Evolutionary conservation across 64 coral and sea anemone genomes (phyloP).

Genomic region (Pachyseris speciosa): DNA sequence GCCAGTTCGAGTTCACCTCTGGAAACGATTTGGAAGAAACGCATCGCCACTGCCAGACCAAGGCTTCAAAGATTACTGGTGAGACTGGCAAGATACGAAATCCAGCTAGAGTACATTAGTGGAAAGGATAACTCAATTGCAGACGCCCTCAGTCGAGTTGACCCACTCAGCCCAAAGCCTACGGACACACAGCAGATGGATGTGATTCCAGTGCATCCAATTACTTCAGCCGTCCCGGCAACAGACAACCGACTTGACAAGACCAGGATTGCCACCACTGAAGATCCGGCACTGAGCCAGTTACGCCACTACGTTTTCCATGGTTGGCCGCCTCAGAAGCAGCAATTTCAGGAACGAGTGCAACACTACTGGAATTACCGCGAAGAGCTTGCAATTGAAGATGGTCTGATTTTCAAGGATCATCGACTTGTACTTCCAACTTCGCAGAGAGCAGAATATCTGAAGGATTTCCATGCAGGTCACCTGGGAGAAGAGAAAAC

Average conservation of each 20-base stretch:
- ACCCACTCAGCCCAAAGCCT: too few relatives aligned
- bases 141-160: too few relatives aligned
- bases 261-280: background rate
- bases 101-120: slow-evolving; percentile 29
- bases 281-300: background rate
- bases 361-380: background rate
- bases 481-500: slow-evolving; percentile 32
- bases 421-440: slow-evolving; percentile 3
- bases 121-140: slow-evolving; percentile 67
- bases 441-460: background rate
- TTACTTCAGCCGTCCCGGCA: background rate
- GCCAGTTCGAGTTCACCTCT: background rate
- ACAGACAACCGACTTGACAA: background rate
- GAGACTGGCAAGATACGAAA: background rate
- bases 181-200: slow-evolving; percentile 18
- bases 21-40: background rate
- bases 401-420: background rate
- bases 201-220: slow-evolving; percentile 18
- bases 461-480: slow-evolving; percentile 1
- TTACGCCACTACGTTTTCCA: background rate
- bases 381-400: background rate
- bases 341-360: background rate
- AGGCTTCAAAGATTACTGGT: slow-evolving; percentile 11
- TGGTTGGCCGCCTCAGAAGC: background rate
- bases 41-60: background rate